These are phyloP conservation scores for Heterodera schachtii DNA, from an alignment of 1,140 invertebrate species.

Conservation along the genomic window DNA sequence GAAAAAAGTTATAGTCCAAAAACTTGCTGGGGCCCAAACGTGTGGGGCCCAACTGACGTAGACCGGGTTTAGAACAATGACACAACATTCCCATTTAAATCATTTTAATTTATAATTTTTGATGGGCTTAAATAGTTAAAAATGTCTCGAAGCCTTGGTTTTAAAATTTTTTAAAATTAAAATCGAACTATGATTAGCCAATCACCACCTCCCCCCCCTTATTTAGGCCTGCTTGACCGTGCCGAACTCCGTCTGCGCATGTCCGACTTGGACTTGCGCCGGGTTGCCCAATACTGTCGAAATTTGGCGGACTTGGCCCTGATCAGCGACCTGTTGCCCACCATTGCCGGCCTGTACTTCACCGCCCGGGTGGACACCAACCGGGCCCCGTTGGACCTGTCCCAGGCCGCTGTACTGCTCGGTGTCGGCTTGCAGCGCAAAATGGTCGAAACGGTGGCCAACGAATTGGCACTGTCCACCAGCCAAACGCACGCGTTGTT, in stretches of 20 bases:
- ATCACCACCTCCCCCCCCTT: not conserved
- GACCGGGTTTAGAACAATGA: too few relatives aligned
- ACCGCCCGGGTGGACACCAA: slow-evolving; percentile 62
- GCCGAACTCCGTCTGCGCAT: slow-evolving; percentile 76
- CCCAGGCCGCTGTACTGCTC: slow-evolving; percentile 79
- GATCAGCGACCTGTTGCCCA: slow-evolving; percentile 84
- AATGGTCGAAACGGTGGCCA: slow-evolving; percentile 79
- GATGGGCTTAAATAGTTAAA: not conserved
- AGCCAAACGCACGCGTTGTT: slow-evolving; percentile 88
- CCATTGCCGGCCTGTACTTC: slow-evolving; percentile 80
- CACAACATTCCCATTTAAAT: too few relatives aligned
- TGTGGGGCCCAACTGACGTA: too few relatives aligned
- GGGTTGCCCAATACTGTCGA: slow-evolving; percentile 85
- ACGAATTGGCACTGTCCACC: slow-evolving; percentile 80
- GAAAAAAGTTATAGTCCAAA: too few relatives aligned
- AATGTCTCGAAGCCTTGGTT: not conserved
- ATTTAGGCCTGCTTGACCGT: slow-evolving; percentile 16
- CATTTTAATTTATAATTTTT: too few relatives aligned
- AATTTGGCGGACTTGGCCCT: slow-evolving; percentile 93
- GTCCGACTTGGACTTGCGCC: slow-evolving; percentile 81
- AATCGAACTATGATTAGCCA: too few relatives aligned
- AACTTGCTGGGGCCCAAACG: too few relatives aligned
- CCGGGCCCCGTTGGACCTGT: slow-evolving; percentile 37
- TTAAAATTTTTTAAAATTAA: too few relatives aligned
- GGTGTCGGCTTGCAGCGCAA: slow-evolving; percentile 91